Evolutionary conservation across 2,113 vertebrate species (phyloP), one percentile per base, ranked within the genome.

Genomic region (Brachypodius melanocephalos): DNA sequence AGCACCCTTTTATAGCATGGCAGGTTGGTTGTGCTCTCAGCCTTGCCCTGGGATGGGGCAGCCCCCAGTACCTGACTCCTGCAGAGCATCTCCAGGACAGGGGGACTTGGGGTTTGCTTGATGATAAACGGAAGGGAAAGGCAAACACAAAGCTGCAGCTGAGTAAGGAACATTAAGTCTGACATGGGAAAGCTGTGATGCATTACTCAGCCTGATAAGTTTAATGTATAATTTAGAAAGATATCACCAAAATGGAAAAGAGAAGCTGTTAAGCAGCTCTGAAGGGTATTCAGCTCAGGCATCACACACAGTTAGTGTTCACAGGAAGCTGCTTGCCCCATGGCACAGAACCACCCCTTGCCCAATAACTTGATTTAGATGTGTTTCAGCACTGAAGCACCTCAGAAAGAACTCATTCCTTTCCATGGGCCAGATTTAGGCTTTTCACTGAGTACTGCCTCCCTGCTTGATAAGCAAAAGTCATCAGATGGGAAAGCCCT

Each of bases 211-310:
- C 85, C 96, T 93, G 97, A 73, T 96, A 95, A 95, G 97, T 96
- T 97, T 96, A 97, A 97, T 97, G 96, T 96, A 95, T 97, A 97
- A 97, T 98, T 98, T 97, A 98, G 97, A 96, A 97, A 97, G 95
- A 94, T 96, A 97, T 97, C 96, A 97, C 96, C 97, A 95, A 88
- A 93, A 97, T 76, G 95, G 97, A 96, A 91, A 71, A 88, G 95
- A 95, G 97, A 84, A 93, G 82, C 95, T 96, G 96, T 92, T 95
- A 95, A 97, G 96, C 96, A 97, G 97, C 93, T 96, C 93, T 85
- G 97, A 96, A 90, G 87, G 96, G 91, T 67, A 51, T 31, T 92
- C 54, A 12, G 94, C 93, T 90, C 80, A 34, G 93, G 42, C 90
- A 71, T 82, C 26, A 12, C 77, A 22, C 8, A 4, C 65, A 40